phyloP scores from a whole-genome alignment of 2,113 vertebrate genomes.

The Phocoena sinus region DNA sequence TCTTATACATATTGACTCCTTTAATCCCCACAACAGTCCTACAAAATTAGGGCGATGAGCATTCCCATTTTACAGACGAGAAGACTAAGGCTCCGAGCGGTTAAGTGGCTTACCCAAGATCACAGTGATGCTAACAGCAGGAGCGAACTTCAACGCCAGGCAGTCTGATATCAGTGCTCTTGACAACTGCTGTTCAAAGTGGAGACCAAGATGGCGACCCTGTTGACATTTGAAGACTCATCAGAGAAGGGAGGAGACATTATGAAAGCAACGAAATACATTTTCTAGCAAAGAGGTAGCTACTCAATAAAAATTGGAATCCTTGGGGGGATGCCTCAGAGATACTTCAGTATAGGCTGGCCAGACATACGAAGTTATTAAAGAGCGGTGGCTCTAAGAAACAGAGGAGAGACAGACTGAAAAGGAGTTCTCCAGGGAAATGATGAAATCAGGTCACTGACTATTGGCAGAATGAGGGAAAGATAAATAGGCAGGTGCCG shows the following conservation, averaged over 20 bases:
- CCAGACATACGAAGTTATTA: not conserved
- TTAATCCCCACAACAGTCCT: not conserved
- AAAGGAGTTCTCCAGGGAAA: not conserved
- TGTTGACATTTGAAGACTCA: not conserved
- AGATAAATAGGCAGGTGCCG: not conserved
- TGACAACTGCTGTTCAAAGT: not conserved
- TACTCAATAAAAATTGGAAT: not conserved
- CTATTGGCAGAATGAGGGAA: not conserved
- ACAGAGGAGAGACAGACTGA: not conserved
- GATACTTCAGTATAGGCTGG: not conserved
- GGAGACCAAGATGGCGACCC: not conserved
- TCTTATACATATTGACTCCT: not conserved
- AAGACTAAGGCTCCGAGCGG: not conserved
- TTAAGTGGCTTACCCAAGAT: not conserved
- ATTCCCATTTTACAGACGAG: not conserved
- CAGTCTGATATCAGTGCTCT: not conserved
- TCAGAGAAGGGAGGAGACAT: not conserved
- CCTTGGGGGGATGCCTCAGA: not conserved
- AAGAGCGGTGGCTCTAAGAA: not conserved
- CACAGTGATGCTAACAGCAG: not conserved
- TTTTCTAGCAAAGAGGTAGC: not conserved
- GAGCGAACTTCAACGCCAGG: not conserved
- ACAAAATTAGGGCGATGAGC: not conserved
- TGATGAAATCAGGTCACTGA: not conserved
- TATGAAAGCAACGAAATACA: not conserved